Base-by-base conservation (phyloP, 2,113 vertebrate genomes). In the Euleptes europaea region DNA sequence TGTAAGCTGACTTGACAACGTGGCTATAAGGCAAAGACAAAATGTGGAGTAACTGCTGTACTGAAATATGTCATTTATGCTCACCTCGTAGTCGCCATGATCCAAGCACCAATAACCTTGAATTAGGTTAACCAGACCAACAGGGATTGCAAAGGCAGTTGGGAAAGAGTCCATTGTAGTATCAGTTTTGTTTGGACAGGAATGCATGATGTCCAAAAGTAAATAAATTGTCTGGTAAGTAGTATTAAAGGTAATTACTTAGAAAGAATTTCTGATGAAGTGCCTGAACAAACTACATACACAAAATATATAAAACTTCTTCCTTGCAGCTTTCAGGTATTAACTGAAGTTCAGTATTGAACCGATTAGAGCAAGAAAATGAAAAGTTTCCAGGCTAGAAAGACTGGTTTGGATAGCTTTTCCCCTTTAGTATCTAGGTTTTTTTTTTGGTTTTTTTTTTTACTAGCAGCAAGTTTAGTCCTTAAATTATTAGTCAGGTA, bases 81-180 rank as follows among this genome's bases (percentile, higher is more conserved):
- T 84, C 94, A 99, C 98, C 96, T 98, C 97, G 74, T 97, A 97
- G 89, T 99, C 98, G 82, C 95, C 97, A 91, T 99, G 98, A 94
- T 99, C 99, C 84, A 99, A 95, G 69, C 99, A 96, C 99, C 99
- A 99, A 90, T 98, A 97, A 9, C 98, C 98, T 94, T 97, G 97
- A 79, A 98, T 96, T 70, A 99, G 95, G 86, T 98, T 98, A 76
- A 99, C 97, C 7, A 99, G 95, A 63, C 98, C 97, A 86, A 97
- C 95, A 9, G 98, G 98, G 65, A 99, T 95, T 33, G 97, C 97
- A 95, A 99, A 99, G 19, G 97, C 97, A 44, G 97, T 97, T 88
- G 96, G 97, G 88, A 99, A 99, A 77, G 98, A 98, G 57, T 97
- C 97, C 12, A 99, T 92, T 3, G 95, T 96, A 38, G 96, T 95